Conservation (phyloP, 2,888 invertebrate species). For the Leucoptera coffeella region DNA sequence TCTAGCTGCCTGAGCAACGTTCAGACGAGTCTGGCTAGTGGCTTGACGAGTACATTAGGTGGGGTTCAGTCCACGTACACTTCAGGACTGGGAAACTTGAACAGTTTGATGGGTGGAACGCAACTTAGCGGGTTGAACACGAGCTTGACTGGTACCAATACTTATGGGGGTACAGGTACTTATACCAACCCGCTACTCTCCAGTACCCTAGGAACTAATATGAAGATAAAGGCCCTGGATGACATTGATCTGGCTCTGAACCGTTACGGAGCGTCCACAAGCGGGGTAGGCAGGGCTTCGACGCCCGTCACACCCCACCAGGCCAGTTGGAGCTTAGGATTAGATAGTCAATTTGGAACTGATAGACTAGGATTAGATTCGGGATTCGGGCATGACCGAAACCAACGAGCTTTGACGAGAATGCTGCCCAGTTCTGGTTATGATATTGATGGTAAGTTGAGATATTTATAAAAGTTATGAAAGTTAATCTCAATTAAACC, state of each 20-base stretch:
- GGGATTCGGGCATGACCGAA: constrained; percentile 54
- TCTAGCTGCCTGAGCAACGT: constrained; percentile 38
- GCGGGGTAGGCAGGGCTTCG: constrained; percentile 45
- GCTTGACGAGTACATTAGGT: constrained; percentile 29
- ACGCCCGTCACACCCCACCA: constrained; percentile 62
- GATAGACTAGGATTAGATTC: constrained; percentile 54
- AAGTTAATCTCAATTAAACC: too few relatives aligned
- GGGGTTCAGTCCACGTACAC: constrained; percentile 36
- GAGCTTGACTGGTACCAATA: constrained; percentile 26
- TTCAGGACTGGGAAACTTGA: constrained; percentile 32
- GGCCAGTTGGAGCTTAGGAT: constrained; percentile 52
- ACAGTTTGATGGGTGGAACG: constrained; percentile 30
- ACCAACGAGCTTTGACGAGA: constrained; percentile 48
- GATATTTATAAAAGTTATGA: neutral
- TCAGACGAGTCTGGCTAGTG: constrained; percentile 35
- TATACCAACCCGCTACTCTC: constrained; percentile 62
- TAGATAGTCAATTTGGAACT: constrained; percentile 55
- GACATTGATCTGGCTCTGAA: constrained; percentile 63
- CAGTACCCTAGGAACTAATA: constrained; percentile 51
- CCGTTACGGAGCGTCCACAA: constrained; percentile 42
- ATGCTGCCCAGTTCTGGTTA: constrained; percentile 41
- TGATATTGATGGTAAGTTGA: constrained; percentile 37
- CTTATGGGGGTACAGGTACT: constrained; percentile 38
- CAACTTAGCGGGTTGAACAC: constrained; percentile 36
- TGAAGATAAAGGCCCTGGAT: constrained; percentile 66